Evolutionary conservation across 2,888 invertebrate genomes (phyloP).

Genomic region (Odontomyia ornata): DNA sequence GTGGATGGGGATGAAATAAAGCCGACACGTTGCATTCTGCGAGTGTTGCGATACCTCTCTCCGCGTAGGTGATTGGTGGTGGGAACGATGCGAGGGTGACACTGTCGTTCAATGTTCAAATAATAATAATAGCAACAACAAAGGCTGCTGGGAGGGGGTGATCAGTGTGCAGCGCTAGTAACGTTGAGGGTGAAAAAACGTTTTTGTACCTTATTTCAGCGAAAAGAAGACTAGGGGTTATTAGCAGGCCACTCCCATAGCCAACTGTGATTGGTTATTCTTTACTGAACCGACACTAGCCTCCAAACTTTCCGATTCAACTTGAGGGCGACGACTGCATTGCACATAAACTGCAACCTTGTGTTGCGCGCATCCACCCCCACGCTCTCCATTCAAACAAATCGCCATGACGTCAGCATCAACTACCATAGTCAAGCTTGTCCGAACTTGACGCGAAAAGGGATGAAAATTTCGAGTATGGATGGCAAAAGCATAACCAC

Average conservation of each 20-base stretch:
- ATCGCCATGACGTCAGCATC: slow-evolving; percentile 35
- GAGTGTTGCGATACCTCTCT: slow-evolving; percentile 1
- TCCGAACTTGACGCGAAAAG: slow-evolving; percentile 26
- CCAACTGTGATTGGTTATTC: slow-evolving; percentile 49
- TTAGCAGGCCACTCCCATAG: slow-evolving; percentile 49
- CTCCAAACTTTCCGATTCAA: slow-evolving; percentile 26
- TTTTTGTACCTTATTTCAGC: slow-evolving; percentile 24
- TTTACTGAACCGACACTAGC: slow-evolving; percentile 38
- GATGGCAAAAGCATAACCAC: slow-evolving; percentile 28
- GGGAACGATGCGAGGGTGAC: slow-evolving; percentile 33
- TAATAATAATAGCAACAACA: slow-evolving; percentile 34
- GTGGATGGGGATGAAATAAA: slow-evolving; percentile 22
- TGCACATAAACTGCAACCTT: slow-evolving; percentile 33
- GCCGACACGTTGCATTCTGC: slow-evolving; percentile 21
- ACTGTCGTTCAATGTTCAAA: slow-evolving; percentile 27
- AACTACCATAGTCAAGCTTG: slow-evolving; percentile 14
- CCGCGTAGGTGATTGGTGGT: background rate
- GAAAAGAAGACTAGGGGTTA: slow-evolving; percentile 45
- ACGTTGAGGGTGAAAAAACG: slow-evolving; percentile 23
- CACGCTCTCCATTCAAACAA: slow-evolving; percentile 8
- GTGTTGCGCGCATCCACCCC: slow-evolving; percentile 42
- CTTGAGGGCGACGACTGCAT: slow-evolving; percentile 36
- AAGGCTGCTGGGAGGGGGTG: slow-evolving; percentile 12
- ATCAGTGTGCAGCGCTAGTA: background rate
- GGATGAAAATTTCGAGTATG: slow-evolving; percentile 25